Evolutionary conservation across 2,113 vertebrate species (phyloP).

Genomic region (Delphinus delphis): DNA sequence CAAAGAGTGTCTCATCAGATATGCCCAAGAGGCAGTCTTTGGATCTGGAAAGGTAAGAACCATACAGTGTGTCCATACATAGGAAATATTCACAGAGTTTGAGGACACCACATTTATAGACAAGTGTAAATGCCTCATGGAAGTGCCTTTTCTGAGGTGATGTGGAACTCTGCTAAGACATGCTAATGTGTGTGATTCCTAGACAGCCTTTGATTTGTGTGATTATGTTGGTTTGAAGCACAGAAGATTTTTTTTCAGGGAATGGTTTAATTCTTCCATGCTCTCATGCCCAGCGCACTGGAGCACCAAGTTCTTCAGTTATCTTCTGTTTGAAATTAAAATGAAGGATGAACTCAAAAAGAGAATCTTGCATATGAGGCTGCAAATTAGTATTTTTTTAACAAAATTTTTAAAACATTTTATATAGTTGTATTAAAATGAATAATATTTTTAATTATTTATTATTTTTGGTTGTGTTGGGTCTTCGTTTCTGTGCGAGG

Average conservation of each 20-base stretch:
- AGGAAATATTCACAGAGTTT: background rate
- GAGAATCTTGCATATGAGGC: background rate
- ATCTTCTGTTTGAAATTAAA: background rate
- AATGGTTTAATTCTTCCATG: background rate
- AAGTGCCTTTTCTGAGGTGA: background rate
- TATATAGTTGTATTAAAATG: slow-evolving; percentile 26
- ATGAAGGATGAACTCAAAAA: background rate
- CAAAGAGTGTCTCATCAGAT: slow-evolving; percentile 97
- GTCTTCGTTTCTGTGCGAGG: too few species aligned
- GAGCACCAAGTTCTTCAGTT: background rate
- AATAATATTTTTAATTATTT: background rate
- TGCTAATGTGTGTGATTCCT: background rate
- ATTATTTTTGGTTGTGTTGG: too few species aligned
- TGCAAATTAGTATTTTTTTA: background rate
- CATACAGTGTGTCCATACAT: background rate
- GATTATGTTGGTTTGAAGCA: background rate
- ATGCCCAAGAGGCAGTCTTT: slow-evolving; percentile 97
- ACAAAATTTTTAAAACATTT: background rate
- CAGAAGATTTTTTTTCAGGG: background rate
- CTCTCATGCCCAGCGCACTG: background rate
- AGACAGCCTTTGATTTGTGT: background rate
- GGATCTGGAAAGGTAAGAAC: slow-evolving; percentile 93
- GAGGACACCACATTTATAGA: background rate
- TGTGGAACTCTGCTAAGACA: background rate
- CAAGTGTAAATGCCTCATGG: background rate